Evolutionary conservation across 2,797 vertebrate species (phyloP), one percentile per base, ranked within the genome.

Genomic region (Hozukius guyotensis): DNA sequence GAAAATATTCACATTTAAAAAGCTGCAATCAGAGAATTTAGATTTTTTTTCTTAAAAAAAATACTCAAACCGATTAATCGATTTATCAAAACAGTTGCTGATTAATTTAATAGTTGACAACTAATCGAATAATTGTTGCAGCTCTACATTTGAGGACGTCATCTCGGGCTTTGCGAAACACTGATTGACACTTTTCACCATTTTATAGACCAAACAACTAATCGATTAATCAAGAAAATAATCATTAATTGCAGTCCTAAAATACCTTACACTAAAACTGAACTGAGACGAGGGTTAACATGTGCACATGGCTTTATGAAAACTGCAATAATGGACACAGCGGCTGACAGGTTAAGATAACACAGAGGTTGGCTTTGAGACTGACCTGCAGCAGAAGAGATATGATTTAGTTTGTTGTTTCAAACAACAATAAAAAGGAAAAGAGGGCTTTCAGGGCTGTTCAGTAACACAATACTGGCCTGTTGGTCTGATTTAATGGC

Each of bases 281-380:
- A 24, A 38, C 25, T 13, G 14, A 53, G 66, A 36, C 0, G 9
- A 56, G 18, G 71, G 49, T 27, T 9, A 24, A 49, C 10, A 31
- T 20, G 20, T 13, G 24, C 22, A 38, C 38, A 13, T 20, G 29
- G 62, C 25, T 57, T 20, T 22, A 55, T 24, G 3, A 20, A 32
- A 65, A 49, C 3, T n/a, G 5, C 3, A 59, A 16, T 46, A 46
- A 38, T 1, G 13, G 32, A 14, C 4, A 2, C 5, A 36, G 25
- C 55, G 60, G 85, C 80, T 82, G 79, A 72, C 36, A 57, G 65
- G 29, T 68, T 18, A 24, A 36, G 60, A 79, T 56, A 34, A 65
- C 12, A 24, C 24, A 1, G 46, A 73, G 22, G 22, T 5, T n/a
- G 4, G 12, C 9, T 25, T 4, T 34, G 57, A 64, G 57, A 38